Evolutionary conservation across 2,113 vertebrate genomes (phyloP).

Genomic region (Camelus bactrianus): DNA sequence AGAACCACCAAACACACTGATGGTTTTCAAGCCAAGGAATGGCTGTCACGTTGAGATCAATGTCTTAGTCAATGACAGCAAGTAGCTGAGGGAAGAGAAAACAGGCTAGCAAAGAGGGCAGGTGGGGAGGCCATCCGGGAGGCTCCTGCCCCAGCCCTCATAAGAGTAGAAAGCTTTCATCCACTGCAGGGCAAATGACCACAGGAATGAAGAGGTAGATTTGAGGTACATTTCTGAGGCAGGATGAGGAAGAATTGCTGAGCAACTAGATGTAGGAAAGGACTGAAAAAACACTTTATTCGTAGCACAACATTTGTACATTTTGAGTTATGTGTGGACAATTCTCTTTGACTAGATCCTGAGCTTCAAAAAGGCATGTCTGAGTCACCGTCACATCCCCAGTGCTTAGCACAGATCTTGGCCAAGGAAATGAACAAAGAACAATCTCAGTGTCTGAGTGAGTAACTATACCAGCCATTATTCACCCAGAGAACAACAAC

Average conservation of each 20-base stretch:
- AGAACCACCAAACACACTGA: not conserved
- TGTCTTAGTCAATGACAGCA: not conserved
- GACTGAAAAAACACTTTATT: not conserved
- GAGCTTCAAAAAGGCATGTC: not conserved
- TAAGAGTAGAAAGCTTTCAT: not conserved
- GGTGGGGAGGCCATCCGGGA: not conserved
- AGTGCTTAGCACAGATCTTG: not conserved
- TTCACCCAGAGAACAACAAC: not conserved
- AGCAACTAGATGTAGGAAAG: not conserved
- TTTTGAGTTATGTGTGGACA: not conserved
- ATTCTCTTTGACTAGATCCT: not conserved
- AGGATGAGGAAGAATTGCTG: not conserved
- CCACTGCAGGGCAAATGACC: not conserved
- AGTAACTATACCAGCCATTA: not conserved
- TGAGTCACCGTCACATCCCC: conserved; percentile 14
- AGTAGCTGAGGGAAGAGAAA: not conserved
- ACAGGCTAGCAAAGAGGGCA: not conserved
- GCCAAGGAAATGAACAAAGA: not conserved
- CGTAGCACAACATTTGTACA: not conserved
- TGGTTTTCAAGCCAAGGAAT: not conserved
- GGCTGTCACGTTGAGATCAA: not conserved
- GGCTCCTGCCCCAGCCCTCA: not conserved
- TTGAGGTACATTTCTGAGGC: not conserved
- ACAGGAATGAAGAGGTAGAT: not conserved
- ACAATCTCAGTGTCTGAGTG: not conserved